These are phyloP conservation scores for Clarias platycephalus DNA, from an alignment of 2,797 vertebrate genomes.

Conservation along the genomic window DNA sequence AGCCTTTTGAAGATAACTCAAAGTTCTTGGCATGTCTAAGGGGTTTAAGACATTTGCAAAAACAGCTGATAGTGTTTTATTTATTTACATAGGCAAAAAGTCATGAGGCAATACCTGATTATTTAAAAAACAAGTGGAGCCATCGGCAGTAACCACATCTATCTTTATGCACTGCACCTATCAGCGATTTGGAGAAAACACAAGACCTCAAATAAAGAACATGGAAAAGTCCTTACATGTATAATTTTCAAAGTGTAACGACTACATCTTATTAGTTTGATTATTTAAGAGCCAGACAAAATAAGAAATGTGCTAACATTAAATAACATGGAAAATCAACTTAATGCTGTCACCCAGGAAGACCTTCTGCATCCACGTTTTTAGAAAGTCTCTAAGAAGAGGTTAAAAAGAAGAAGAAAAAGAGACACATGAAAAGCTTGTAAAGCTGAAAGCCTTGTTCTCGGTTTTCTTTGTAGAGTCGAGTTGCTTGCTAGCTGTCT, in stretches of 20 bases:
- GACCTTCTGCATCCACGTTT: not conserved
- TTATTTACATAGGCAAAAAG: too few relatives aligned
- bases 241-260: not conserved
- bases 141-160: too few relatives aligned
- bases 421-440: not conserved
- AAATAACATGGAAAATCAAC: not conserved
- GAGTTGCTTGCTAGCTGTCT: not conserved
- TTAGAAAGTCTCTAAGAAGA: not conserved
- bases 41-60: conserved; percentile 15
- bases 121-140: too few relatives aligned
- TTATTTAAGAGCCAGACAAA: not conserved
- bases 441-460: not conserved
- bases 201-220: not conserved
- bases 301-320: not conserved
- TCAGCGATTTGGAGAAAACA: not conserved
- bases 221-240: not conserved
- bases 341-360: not conserved
- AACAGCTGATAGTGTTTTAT: conserved; percentile 29
- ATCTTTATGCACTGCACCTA: not conserved
- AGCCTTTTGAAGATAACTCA: conserved; percentile 18
- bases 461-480: not conserved
- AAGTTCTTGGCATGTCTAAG: not conserved
- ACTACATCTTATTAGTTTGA: not conserved
- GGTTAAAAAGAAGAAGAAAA: not conserved
- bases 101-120: too few relatives aligned